These are phyloP conservation scores for Australoheros scitulus DNA, from an alignment of 2,113 vertebrate genomes.

Conservation along the genomic window DNA sequence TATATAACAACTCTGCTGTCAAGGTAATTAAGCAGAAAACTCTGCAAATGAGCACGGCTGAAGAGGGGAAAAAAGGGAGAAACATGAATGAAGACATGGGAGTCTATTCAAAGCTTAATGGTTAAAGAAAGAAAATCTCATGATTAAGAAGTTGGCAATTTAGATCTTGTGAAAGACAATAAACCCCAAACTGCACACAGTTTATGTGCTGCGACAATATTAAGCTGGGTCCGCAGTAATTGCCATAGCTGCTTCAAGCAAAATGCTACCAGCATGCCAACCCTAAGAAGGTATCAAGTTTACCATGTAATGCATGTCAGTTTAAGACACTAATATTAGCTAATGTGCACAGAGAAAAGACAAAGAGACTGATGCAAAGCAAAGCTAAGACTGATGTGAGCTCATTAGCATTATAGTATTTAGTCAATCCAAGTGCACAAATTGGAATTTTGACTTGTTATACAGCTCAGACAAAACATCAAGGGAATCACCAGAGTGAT, in stretches of 20 bases:
- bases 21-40: constrained; percentile 45
- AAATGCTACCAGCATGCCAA: not conserved
- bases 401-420: not conserved
- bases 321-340: not conserved
- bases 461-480: not conserved
- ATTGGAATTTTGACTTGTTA: not conserved
- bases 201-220: not conserved
- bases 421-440: not conserved
- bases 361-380: not conserved
- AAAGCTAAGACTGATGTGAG: not conserved
- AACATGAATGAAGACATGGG: not conserved
- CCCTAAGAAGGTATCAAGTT: not conserved
- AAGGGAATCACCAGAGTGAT: not conserved
- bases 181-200: not conserved
- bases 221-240: not conserved
- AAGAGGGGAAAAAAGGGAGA: not conserved
- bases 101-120: not conserved
- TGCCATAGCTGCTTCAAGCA: not conserved
- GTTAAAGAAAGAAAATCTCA: not conserved
- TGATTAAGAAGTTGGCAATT: not conserved
- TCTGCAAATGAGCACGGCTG: constrained; percentile 48
- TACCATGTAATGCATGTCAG: not conserved
- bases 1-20: constrained; percentile 25
- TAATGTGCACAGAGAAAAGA: not conserved
- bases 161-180: not conserved